Base-by-base conservation (phyloP, 2,888 invertebrate species). In the Diarsia mendica region DNA sequence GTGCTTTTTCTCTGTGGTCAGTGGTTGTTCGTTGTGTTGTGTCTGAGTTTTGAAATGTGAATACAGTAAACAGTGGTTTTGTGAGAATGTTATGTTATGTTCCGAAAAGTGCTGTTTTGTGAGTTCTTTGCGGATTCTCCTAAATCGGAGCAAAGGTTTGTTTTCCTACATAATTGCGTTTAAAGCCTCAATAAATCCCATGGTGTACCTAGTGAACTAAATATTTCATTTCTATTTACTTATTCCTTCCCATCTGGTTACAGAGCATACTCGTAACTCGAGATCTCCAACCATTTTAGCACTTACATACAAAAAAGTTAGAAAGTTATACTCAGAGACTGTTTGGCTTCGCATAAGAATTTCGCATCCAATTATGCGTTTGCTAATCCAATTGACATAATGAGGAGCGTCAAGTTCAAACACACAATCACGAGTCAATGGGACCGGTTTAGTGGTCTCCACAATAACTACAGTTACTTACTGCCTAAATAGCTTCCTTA, bases 31-130 rank as follows among this genome's bases (percentile, higher is more conserved):
- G n/a, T 60, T 13, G 44, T 70, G 28, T 71, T 67, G 28, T 69
- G 60, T 64, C 55, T 49, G 10, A 20, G n/a, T 64, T 60, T 68
- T 65, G 4, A 60, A 39, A 48, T 23, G 44, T 63, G 1, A 23
- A 55, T 23, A 18, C 20, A 53, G 48, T 49, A 28, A 65, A 49
- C 63, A 39, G 65, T 80, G 72, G 0, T 75, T 23, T 66, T 28
- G 39, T 65, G 67, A 55, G 64, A 77, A 74, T 72, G 65, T 78
- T 69, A 69, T 68, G 23, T 74, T 61, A 91, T 92, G 92, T 91
- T 92, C 75, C 91, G 89, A 76, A 93, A 91, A 86, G 91, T 93
- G 85, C 81, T 93, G 73, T 92, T 91, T 77, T 93, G 94, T 89
- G 91, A 93, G 73, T 88, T 93, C 78, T 91, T 91, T 79, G 88